Evolutionary conservation across 2,888 invertebrate species (phyloP).

Genomic region (Galerucella pusilla): DNA sequence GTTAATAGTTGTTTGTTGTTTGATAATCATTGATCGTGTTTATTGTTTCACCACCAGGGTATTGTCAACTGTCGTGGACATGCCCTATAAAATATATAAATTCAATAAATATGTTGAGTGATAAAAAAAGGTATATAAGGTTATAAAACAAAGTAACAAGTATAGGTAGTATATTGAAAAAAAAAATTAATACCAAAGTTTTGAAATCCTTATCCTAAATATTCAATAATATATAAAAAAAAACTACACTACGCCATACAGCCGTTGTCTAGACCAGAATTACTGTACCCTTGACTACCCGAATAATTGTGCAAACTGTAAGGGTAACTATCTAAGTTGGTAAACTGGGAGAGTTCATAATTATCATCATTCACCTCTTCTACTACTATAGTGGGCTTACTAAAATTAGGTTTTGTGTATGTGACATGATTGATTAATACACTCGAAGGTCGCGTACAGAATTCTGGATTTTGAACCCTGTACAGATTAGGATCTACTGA

Average conservation of each 20-base stretch:
- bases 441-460: slow-evolving; percentile 52
- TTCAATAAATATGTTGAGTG: neutral
- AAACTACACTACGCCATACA: slow-evolving; percentile 69
- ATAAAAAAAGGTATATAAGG: neutral
- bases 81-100: no score
- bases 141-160: neutral
- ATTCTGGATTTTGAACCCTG: slow-evolving; percentile 51
- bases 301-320: slow-evolving; percentile 67
- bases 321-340: slow-evolving; percentile 65
- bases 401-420: slow-evolving; percentile 48
- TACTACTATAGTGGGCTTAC: slow-evolving; percentile 66
- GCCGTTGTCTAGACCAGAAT: slow-evolving; percentile 70
- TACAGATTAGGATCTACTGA: slow-evolving; percentile 54
- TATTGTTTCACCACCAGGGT: no score
- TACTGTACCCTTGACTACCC: slow-evolving; percentile 69
- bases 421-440: slow-evolving; percentile 49
- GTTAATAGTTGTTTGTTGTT: no score
- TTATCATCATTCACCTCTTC: slow-evolving; percentile 65
- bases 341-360: slow-evolving; percentile 69
- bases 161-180: neutral
- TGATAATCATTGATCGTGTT: no score
- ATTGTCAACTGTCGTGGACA: no score
- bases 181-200: neutral
- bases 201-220: neutral
- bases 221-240: neutral